Evolutionary conservation across 2,888 invertebrate species (phyloP), one percentile per base, ranked within the genome.

Genomic region (Dicyrtomina minuta): DNA sequence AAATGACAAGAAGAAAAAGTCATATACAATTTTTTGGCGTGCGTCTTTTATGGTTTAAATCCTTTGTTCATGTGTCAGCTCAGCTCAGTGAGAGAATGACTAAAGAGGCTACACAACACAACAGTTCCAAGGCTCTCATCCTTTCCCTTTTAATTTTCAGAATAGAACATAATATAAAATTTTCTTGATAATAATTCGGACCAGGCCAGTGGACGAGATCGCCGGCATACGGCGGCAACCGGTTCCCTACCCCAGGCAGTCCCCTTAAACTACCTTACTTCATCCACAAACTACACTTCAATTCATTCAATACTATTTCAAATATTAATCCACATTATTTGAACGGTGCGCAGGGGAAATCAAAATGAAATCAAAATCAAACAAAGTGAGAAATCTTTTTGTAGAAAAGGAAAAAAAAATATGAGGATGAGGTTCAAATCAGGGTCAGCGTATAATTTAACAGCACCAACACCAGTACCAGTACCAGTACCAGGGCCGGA

Each of bases 1-100:
- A 61, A 61, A 61, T 61, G 61, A 61, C 61, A 61, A 61, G 61
- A 61, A 61, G 61, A 22, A 26, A 43, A 24, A 46, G 61, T 12
- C 39, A 41, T 58, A 58, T 56, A 58, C 15, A 58, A 39, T 17
- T n/a, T n/a, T 53, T 58, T 58, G 58, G 58, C 58, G 5, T 58
- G 58, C 41, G 39, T 58, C 58, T 39, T 58, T 58, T 58, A 41
- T 39, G 22, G 12, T 17, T 41, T 39, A 58, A 41, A 58, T 15
- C 41, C 58, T 58, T 39, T 58, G 39, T 39, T 17, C 39, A 39
- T 15, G 39, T 58, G 39, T 41, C 39, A 41, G 41, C 22, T 12
- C 2, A 51, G n/a, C 17, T 17, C 2, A 12, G 17, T 22, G 17
- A 51, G 51, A 8, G 20, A 51, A 5, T 20, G 51, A 15, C 49